Evolutionary conservation across 2,113 vertebrate species (phyloP).

Genomic region (Camelus dromedarius): DNA sequence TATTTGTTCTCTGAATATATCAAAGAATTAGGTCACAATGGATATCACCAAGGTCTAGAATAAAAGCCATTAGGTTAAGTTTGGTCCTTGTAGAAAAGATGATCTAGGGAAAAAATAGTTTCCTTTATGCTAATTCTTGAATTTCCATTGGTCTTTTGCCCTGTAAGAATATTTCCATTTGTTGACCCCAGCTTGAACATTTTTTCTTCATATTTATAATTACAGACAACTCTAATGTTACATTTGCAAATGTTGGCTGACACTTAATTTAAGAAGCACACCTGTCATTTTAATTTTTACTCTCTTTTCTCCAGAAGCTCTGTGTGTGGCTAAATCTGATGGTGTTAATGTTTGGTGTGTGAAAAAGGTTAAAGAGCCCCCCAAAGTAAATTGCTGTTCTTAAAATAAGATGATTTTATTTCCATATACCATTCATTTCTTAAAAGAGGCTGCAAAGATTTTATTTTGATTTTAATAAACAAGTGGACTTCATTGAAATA

Average conservation of each 20-base stretch:
- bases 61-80: background rate
- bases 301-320: slow-evolving; percentile 22
- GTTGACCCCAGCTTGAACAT: background rate
- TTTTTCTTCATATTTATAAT: slow-evolving; percentile 2
- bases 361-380: slow-evolving; percentile 10
- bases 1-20: background rate
- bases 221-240: background rate
- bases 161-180: slow-evolving; percentile 16
- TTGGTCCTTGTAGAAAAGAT: background rate
- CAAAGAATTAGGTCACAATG: background rate
- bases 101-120: background rate
- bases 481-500: background rate
- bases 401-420: slow-evolving; percentile 49
- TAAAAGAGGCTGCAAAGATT: background rate
- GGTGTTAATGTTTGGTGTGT: background rate
- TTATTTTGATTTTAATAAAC: slow-evolving; percentile 36
- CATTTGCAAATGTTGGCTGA: slow-evolving; percentile 34
- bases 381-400: slow-evolving; percentile 12
- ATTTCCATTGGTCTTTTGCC: background rate
- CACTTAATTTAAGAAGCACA: slow-evolving; percentile 54
- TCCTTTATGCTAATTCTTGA: background rate
- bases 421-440: background rate
- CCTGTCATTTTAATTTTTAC: slow-evolving; percentile 60
- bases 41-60: background rate
- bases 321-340: slow-evolving; percentile 16